Base-by-base conservation (phyloP, 2,888 invertebrate species). In the Drosophila rubida region DNA sequence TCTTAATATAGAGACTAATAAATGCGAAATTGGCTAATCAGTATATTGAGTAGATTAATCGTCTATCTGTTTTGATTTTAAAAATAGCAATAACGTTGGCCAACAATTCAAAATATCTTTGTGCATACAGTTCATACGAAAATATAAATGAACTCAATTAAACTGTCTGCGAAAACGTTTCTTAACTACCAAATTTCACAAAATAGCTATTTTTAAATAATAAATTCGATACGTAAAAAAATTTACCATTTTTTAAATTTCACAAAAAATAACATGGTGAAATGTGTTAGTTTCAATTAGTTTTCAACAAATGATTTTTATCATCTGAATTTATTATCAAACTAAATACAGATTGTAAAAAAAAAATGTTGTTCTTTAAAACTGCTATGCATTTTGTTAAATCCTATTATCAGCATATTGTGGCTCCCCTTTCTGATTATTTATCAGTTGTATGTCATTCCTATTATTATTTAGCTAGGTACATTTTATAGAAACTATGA, bases 281-380 rank as follows among this genome's bases (percentile, higher is more conserved):
- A n/a, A n/a, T n/a, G n/a, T n/a, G n/a, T n/a, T n/a, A n/a, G n/a
- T n/a, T n/a, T n/a, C n/a, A n/a, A n/a, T n/a, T n/a, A n/a, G n/a
- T n/a, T n/a, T n/a, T n/a, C n/a, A 19, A 19, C 19, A 19, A 19
- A 19, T 2, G 19, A 19, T 19, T 19, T 19, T 19, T 19, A 19
- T 19, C 19, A 19, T 2, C 2, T 19, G 3, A 19, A 19, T 19
- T 19, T 42, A 30, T 54, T 41, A 42, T 22, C 7, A 1, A 9
- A 37, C n/a, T 4, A 16, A 53, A 7, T 13, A 16, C 4, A n/a
- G 16, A 14, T 37, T 55, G 55, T 55, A 55, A 55, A 55, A 45
- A 25, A 14, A 46, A 55, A 22, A 19, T 23, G 22, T 25, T 14
- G 13, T 7, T n/a, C 32, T 1, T 16, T 16, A 45, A 37, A 46